Conservation (phyloP, 2,113 vertebrate genomes). For the Suncus etruscus region DNA sequence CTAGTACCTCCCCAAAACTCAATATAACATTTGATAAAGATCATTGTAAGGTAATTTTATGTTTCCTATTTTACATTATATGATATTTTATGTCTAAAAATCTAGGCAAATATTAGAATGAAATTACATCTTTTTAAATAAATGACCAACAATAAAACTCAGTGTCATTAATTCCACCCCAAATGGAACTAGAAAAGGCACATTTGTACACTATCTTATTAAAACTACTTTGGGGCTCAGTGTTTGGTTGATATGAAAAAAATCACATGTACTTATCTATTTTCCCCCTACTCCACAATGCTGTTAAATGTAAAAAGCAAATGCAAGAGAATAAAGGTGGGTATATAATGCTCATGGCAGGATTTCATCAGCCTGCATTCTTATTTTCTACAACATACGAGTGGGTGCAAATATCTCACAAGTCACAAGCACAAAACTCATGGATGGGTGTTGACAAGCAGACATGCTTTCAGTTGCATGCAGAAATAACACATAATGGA, state of each 20-base stretch:
- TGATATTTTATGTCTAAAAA: too few relatives aligned
- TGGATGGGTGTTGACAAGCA: conserved; percentile 67
- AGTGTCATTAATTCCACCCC: conserved; percentile 21
- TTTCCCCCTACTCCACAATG: conserved; percentile 28
- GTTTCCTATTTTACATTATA: too few relatives aligned
- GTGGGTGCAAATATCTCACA: conserved; percentile 53
- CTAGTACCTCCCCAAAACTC: too few relatives aligned
- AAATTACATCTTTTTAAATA: too few relatives aligned
- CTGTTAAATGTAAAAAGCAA: conserved; percentile 24
- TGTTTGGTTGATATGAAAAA: conserved; percentile 55
- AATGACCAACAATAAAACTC: conserved; percentile 31
- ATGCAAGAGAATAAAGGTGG: conserved; percentile 53
- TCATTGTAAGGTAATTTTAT: too few relatives aligned
- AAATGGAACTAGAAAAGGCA: not conserved
- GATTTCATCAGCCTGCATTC: conserved; percentile 28
- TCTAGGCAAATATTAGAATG: too few relatives aligned
- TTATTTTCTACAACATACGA: conserved; percentile 14
- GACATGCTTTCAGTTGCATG: conserved; percentile 76
- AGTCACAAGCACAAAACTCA: conserved; percentile 71
- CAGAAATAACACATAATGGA: conserved; percentile 77
- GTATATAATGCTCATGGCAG: conserved; percentile 2
- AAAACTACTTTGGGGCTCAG: not conserved
- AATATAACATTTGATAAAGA: too few relatives aligned
- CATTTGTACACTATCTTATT: conserved; percentile 21
- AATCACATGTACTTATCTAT: conserved; percentile 25